Evolutionary conservation across 1,140 invertebrate species (phyloP), one percentile per base, ranked within the genome.

Genomic region (Halotydeus destructor): DNA sequence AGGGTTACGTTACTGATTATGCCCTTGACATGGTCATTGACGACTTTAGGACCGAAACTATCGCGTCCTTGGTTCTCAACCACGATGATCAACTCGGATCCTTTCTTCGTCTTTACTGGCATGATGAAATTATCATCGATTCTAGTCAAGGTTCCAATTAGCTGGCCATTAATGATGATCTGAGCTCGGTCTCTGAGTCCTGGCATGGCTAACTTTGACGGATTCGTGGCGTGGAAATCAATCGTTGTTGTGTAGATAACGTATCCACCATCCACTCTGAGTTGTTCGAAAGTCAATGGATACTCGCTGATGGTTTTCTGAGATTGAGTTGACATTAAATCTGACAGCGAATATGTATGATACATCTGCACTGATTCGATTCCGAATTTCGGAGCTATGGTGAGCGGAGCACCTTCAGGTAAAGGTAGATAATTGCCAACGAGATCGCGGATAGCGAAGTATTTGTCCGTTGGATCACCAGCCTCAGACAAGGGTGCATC

Each of bases 21-120:
- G 14, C 47, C 46, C 38, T 41, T 45, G 21, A 5, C 9, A 46
- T 43, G 5, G 18, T 73, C 69, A 12, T 77, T 59, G n/a, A n/a
- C n/a, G n/a, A n/a, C n/a, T 6, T 57, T 50, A 26, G 54, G 53
- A 21, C 75, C 75, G 56, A 64, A 82, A 50, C 76, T 78, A n/a
- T 81, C 64, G 30, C 78, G 64, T 32, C 80, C 81, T 61, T 79
- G 74, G 57, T 79, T 83, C 60, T 85, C 80, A 0, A 85, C 77
- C 0, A 85, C 55, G 25, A 86, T 60, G 36, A 70, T 67, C 8
- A 85, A 52, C 0, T 55, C 59, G 27, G 66, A 63, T 5, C 66
- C 69, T 33, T 57, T 52, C n/a, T 60, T 58, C 16, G 64, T 60
- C 16, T 54, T 56, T 4, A 81, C 49, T 1, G 62, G 60, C 3